Base-by-base conservation (phyloP, 2,797 vertebrate genomes). In the Graptemys geographica region DNA sequence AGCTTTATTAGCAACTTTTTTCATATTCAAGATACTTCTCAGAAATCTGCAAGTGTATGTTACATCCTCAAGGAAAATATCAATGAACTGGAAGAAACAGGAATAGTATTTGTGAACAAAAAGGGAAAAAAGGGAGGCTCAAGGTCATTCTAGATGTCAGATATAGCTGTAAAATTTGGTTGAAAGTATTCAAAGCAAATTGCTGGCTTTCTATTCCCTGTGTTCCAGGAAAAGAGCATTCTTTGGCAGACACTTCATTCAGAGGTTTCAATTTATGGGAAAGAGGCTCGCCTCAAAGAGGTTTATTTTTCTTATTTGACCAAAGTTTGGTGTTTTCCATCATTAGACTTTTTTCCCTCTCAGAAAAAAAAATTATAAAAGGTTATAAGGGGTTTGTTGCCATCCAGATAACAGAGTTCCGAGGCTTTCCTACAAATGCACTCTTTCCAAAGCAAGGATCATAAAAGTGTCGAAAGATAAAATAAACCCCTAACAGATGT, bases 231-330 rank as follows among this genome's bases (percentile, higher is more conserved):
- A 98, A 94, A 93, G 95, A 93, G 95, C 86, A 57, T 97, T 96
- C 94, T 96, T 97, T 97, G 97, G 97, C 96, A 97, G 55, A 92
- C 91, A 93, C 80, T 95, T 93, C 93, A 92, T 96, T 90, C 84
- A 94, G 95, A 97, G 94, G 94, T 97, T 97, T 97, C 65, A 8
- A 90, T 97, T 97, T 97, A 97, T 97, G 96, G 97, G 97, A 95
- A 95, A 92, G 91, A 98, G 93, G 92, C 95, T 98, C 97, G 96
- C 93, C 97, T 98, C 96, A 97, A 94, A 97, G 94, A 94, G 81
- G 78, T 96, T 93, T 97, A 96, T 97, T 97, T 97, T 97, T 97
- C 97, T 97, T 95, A 94, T 92, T 97, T 96, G 90, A 97, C 95
- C 94, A 93, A 94, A 94, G 90, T 92, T 97, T 97, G 95, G 95